Conservation (phyloP, 2,113 vertebrate species). For the Dicaeum eximium region DNA sequence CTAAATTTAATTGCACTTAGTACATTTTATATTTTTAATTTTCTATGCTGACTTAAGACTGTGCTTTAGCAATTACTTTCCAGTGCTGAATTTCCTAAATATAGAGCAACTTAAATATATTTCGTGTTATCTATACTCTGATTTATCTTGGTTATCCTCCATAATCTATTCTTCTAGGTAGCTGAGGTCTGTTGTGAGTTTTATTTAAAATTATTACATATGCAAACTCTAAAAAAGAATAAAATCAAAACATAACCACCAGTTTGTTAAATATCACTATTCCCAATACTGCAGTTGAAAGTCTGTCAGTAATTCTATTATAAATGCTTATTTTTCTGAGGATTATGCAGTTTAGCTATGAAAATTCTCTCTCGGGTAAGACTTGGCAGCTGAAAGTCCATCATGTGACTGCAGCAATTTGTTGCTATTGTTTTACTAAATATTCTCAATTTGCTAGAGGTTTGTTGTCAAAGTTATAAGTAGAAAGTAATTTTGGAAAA, state of each 20-base stretch:
- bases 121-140: background rate
- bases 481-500: background rate
- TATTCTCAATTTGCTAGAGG: background rate
- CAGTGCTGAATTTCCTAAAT: background rate
- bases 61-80: background rate
- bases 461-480: background rate
- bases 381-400: conserved; percentile 10
- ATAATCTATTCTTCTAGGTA: background rate
- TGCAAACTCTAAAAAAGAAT: background rate
- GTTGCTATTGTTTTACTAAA: conserved; percentile 8
- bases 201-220: background rate
- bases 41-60: background rate
- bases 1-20: background rate
- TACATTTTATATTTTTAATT: background rate
- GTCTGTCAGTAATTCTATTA: conserved; percentile 33
- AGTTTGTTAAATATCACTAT: background rate
- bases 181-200: background rate
- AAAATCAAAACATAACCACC: background rate
- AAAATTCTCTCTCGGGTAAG: background rate
- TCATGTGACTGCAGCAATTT: background rate
- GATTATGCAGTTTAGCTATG: background rate
- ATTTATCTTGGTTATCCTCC: background rate
- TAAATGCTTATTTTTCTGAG: conserved; percentile 25
- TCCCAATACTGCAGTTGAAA: background rate
- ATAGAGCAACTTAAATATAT: background rate